Base-by-base conservation (phyloP, 2,113 vertebrate genomes). In the Upupa epops region DNA sequence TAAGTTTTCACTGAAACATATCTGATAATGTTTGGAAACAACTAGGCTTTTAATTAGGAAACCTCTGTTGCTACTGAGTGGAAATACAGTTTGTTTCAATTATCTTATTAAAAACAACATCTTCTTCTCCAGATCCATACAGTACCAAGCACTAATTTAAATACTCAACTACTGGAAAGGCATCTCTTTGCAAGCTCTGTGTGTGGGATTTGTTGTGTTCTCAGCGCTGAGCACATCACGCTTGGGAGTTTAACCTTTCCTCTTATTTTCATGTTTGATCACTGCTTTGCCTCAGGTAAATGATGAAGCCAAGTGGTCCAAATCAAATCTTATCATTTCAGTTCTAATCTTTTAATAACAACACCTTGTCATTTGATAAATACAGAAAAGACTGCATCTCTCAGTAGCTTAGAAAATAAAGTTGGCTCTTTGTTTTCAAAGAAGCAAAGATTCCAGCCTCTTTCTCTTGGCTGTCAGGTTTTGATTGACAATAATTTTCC, bases 401-500 rank as follows among this genome's bases (percentile, higher is more conserved):
- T 58, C 25, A 17, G 29, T n/a, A 40, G 18, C 56, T 95, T 82
- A 25, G 15, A 66, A 90, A 93, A 70, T 91, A 34, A 92, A 86
- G 70, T 86, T 64, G 78, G 16, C 18, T 26, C 45, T 85, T 52
- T 69, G 17, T 60, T 74, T 72, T 93, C n/a, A 36, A 58, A 65
- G 32, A 13, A 83, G 34, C 59, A 40, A 42, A 59, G 60, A 76
- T 61, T 77, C 55, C 71, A 89, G 16, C 16, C 31, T 71, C 32
- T 92, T 72, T 91, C 52, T 17, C 58, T 72, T 40, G 15, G 21
- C 51, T 90, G 70, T 52, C 56, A 83, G 83, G 18, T 91, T 96
- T 93, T 93, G 92, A 97, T 82, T 94, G 93, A 72, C 84, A 96
- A 29, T 77, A 85, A 86, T 94, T 95, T 96, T 92, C 36, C 77